Evolutionary conservation across 2,113 vertebrate species (phyloP), one percentile per base, ranked within the genome.

Genomic region (Galeopterus variegatus): DNA sequence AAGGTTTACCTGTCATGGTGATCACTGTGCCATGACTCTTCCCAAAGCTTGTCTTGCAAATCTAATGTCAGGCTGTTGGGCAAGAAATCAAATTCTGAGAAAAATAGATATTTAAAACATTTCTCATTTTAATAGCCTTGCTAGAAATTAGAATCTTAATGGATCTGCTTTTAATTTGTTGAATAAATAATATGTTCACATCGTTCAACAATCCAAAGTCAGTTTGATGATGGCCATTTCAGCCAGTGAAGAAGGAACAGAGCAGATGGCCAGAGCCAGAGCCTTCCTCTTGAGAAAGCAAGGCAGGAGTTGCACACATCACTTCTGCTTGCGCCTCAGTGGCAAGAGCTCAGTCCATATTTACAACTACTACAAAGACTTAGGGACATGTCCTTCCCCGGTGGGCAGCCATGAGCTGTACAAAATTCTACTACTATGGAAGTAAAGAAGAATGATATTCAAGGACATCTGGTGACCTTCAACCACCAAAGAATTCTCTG

Each of bases 131-230:
- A 41, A 41, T 41, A 41, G 41, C 41, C 41, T 41, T 4, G 4
- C 41, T 3, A 41, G 41, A 7, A 26, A 72, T 72, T 60, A 18
- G 3, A 94, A 90, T 50, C 93, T 75, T 58, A 69, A 90, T 67
- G 79, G 31, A 33, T 69, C 12, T 93, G 12, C 14, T 64, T 58
- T 88, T 56, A 91, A 48, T 64, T 92, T 89, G 64, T n/a, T 93
- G 21, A 88, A 77, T 58, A 6, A 81, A 88, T 48, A 72, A 73
- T 76, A 72, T n/a, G 56, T 87, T 86, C 62, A 79, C 17, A 33
- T 67, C 18, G n/a, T 69, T 69, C 8, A 86, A 65, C 94, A 81
- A 56, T 41, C 17, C 62, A 56, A 88, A 28, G 3, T 88, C n/a
- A 84, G 17, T 70, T 83, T 93, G 13, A 70, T 80, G 28, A 11